phyloP scores from a whole-genome alignment of 2,113 vertebrate genomes.

The Rousettus leschenaultii region DNA sequence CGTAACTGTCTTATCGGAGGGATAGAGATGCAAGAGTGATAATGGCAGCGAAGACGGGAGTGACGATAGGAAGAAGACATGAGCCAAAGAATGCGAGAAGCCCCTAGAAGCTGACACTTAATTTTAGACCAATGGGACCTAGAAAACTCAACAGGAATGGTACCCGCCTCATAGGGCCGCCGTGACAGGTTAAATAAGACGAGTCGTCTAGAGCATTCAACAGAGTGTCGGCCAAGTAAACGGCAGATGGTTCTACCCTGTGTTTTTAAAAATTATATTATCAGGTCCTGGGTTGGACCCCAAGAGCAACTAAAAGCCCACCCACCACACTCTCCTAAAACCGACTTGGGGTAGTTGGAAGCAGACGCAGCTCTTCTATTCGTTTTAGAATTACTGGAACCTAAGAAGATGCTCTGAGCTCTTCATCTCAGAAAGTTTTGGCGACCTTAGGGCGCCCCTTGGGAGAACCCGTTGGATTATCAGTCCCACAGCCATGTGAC shows the following conservation, averaged over 20 bases:
- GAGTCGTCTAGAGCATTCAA: background rate
- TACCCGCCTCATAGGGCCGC: too few relatives aligned
- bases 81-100: background rate
- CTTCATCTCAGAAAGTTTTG: background rate
- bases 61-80: rapidly evolving
- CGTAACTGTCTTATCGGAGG: background rate
- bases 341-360: background rate
- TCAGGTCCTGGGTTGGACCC: background rate
- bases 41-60: background rate
- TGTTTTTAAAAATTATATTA: background rate
- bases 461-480: background rate
- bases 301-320: background rate
- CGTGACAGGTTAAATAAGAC: background rate
- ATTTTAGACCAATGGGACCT: background rate
- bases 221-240: background rate
- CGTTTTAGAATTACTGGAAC: background rate
- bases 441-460: background rate
- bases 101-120: background rate
- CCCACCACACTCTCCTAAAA: background rate
- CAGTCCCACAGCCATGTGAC: background rate
- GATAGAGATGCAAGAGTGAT: background rate
- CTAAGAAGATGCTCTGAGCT: background rate
- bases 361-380: background rate
- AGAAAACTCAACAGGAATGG: background rate
- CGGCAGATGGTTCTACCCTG: background rate